Evolutionary conservation across 2,113 vertebrate species (phyloP).

Genomic region (Miniopterus natalensis): DNA sequence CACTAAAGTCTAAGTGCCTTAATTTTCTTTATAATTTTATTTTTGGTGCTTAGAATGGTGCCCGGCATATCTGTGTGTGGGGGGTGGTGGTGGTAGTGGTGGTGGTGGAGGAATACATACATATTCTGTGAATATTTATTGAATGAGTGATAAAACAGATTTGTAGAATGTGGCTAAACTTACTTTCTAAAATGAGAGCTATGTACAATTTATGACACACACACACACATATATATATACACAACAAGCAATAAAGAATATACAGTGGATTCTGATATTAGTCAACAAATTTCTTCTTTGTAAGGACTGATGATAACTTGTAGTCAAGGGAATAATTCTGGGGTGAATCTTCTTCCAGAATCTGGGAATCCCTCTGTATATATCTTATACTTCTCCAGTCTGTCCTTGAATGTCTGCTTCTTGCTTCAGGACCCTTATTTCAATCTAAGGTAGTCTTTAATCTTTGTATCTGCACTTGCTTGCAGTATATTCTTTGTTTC

Average conservation of each 20-base stretch:
- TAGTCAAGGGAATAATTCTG: background rate
- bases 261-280: slow-evolving; percentile 15
- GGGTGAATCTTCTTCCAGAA: background rate
- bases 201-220: background rate
- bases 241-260: background rate
- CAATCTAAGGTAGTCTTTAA: background rate
- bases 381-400: background rate
- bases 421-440: background rate
- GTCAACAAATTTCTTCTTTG: slow-evolving; percentile 21
- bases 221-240: too few relatives aligned
- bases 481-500: background rate
- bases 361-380: background rate
- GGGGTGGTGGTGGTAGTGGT: background rate
- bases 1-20: background rate
- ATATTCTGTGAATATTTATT: slow-evolving; percentile 30
- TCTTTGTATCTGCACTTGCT: slow-evolving; percentile 24
- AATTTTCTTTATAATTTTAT: slow-evolving; percentile 44
- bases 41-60: background rate
- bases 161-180: slow-evolving; percentile 20
- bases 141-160: slow-evolving; percentile 16
- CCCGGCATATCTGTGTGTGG: background rate
- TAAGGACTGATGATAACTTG: background rate
- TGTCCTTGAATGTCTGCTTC: background rate
- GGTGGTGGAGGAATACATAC: background rate
- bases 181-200: slow-evolving; percentile 53